A percentile compares a stretch with the other conserved stretches of the same genome.
Evolutionary conservation across 2,888 invertebrate genomes (phyloP).

Genomic region (Spodoptera littoralis): DNA sequence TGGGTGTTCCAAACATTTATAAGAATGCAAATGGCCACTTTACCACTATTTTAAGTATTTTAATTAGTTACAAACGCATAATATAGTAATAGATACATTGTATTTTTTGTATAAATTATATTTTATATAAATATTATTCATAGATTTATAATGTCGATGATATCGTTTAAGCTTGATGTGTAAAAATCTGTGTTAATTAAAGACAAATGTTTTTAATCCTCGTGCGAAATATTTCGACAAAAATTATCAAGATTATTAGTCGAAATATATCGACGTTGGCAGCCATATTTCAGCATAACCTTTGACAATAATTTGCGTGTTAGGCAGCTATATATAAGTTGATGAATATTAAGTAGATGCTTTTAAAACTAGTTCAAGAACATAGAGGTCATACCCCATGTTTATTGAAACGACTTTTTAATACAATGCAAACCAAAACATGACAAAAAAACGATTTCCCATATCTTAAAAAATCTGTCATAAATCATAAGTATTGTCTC

Average conservation of each 20-base stretch:
- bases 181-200: slow-evolving; percentile 29
- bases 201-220: slow-evolving; percentile 9
- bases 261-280: neutral
- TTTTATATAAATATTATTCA: slow-evolving; percentile 53
- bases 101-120: slow-evolving; percentile 42
- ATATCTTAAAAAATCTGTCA: slow-evolving; percentile 60
- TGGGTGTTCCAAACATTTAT: slow-evolving; percentile 58
- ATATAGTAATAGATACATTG: slow-evolving; percentile 38
- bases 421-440: slow-evolving; percentile 41
- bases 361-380: slow-evolving; percentile 21
- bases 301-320: slow-evolving; percentile 16
- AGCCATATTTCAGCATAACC: slow-evolving; percentile 3
- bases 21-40: slow-evolving; percentile 60
- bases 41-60: slow-evolving; percentile 57
- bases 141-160: slow-evolving; percentile 31
- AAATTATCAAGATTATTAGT: too few species aligned
- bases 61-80: slow-evolving; percentile 62
- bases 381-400: slow-evolving; percentile 35
- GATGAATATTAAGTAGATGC: slow-evolving; percentile 10
- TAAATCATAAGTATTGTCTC: slow-evolving; percentile 69
- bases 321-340: neutral
- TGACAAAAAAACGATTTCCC: slow-evolving; percentile 55
- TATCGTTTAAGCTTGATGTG: slow-evolving; percentile 18
- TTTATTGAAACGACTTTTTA: slow-evolving; percentile 43
- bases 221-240: neutral